Conservation (phyloP, 2,888 invertebrate genomes). For the Tuberolachnus salignus region DNA sequence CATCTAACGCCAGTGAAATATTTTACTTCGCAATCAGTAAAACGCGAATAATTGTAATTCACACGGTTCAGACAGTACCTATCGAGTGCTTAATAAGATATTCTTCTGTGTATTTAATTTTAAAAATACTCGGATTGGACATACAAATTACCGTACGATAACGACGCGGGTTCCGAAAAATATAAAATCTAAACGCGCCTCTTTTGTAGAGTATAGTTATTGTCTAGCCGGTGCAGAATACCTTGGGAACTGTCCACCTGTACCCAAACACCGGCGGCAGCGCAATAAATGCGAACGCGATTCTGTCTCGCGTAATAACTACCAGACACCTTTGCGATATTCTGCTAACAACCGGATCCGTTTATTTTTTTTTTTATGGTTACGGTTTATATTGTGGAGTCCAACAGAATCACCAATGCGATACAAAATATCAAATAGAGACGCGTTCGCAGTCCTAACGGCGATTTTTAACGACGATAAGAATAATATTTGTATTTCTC, state of each 20-base stretch:
- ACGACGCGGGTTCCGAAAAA: not conserved
- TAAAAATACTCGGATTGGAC: no score
- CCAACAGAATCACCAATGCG: no score
- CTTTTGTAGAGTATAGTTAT: not conserved
- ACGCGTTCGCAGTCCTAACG: no score
- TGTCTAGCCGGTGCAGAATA: not conserved
- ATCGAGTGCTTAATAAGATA: no score
- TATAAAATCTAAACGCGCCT: not conserved
- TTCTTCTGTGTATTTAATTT: no score
- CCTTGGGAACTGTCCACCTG: slow-evolving; percentile 8
- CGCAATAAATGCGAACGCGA: not conserved
- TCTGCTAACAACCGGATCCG: not conserved
- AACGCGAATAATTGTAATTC: not conserved
- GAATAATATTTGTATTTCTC: no score
- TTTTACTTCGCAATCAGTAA: not conserved
- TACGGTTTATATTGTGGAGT: not conserved
- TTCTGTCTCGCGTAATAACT: not conserved
- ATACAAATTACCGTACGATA: no score
- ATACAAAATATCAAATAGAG: no score
- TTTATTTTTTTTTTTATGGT: slow-evolving; percentile 11
- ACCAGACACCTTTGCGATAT: not conserved
- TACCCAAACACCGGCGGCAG: no score
- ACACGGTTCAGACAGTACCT: not conserved
- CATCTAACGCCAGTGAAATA: no score
- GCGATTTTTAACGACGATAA: no score